phyloP scores from a whole-genome alignment of 2,888 invertebrate genomes.

The Drosophila affinis region DNA sequence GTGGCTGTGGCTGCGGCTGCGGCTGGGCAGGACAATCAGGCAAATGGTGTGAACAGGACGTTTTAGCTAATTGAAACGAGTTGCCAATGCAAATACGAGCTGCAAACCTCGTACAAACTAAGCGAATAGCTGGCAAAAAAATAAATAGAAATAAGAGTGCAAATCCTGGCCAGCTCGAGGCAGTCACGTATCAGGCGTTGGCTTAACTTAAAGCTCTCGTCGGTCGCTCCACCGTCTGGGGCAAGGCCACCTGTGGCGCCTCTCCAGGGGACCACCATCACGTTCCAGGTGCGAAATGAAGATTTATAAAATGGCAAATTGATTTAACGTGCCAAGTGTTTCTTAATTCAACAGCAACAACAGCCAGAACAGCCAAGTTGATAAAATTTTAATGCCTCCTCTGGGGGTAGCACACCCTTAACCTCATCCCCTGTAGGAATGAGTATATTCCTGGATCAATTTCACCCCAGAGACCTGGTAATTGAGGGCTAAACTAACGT shows the following conservation, averaged over 20 bases:
- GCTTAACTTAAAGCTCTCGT: conserved; percentile 40
- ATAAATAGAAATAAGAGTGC: conserved; percentile 53
- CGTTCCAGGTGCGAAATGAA: conserved; percentile 80
- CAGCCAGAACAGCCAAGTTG: conserved; percentile 46
- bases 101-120: conserved; percentile 23
- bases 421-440: conserved; percentile 4
- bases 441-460: conserved; percentile 54
- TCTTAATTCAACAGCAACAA: conserved; percentile 59
- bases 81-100: conserved; percentile 57
- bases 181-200: conserved; percentile 62
- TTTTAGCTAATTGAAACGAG: conserved; percentile 82
- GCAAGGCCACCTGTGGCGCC: conserved; percentile 65
- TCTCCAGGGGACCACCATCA: conserved; percentile 37
- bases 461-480: conserved; percentile 70
- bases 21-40: conserved; percentile 67
- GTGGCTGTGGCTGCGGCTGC: not conserved
- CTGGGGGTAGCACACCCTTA: conserved; percentile 53
- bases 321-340: conserved; percentile 74
- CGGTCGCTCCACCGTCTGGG: not conserved
- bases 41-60: conserved; percentile 80
- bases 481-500: conserved; percentile 75
- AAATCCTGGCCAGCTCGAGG: conserved; percentile 59
- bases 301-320: conserved; percentile 80
- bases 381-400: conserved; percentile 80
- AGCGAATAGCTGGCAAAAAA: conserved; percentile 44